Conservation (phyloP, 2,888 invertebrate species). For the Eilema depressum region DNA sequence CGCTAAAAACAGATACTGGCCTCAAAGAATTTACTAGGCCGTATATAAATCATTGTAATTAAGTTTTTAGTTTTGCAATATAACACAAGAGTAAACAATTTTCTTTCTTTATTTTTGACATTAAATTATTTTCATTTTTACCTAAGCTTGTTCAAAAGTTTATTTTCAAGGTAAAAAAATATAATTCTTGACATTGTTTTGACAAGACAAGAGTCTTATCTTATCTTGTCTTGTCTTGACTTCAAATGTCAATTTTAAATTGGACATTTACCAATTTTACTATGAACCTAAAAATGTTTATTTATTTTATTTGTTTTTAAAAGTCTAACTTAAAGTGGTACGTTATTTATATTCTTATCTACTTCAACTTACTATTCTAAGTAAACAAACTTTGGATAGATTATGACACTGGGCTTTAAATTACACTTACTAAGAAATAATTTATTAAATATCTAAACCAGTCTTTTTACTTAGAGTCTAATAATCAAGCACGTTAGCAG, state of each 20-base stretch:
- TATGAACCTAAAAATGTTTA: background rate
- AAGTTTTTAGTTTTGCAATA: background rate
- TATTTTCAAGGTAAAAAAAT: background rate
- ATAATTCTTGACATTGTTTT: background rate
- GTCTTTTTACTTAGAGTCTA: conserved; percentile 74
- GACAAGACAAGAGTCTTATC: no score
- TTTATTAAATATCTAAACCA: conserved; percentile 76
- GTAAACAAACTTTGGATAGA: conserved; percentile 29
- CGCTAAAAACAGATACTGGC: background rate
- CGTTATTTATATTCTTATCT: background rate
- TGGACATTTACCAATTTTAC: background rate
- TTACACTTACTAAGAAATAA: conserved; percentile 53
- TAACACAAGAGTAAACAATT: background rate
- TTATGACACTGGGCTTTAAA: conserved; percentile 34
- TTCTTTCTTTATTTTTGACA: background rate
- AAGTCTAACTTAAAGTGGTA: conserved; percentile 12
- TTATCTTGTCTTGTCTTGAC: no score
- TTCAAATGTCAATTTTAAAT: background rate
- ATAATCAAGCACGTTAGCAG: conserved; percentile 41
- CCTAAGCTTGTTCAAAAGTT: background rate
- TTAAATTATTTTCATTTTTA: background rate
- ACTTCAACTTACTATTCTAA: conserved; percentile 9
- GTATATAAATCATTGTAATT: background rate
- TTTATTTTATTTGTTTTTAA: background rate
- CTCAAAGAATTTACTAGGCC: background rate